These are phyloP conservation scores for Clarias laeviceps DNA, from an alignment of 2,797 vertebrate genomes.

Conservation along the genomic window DNA sequence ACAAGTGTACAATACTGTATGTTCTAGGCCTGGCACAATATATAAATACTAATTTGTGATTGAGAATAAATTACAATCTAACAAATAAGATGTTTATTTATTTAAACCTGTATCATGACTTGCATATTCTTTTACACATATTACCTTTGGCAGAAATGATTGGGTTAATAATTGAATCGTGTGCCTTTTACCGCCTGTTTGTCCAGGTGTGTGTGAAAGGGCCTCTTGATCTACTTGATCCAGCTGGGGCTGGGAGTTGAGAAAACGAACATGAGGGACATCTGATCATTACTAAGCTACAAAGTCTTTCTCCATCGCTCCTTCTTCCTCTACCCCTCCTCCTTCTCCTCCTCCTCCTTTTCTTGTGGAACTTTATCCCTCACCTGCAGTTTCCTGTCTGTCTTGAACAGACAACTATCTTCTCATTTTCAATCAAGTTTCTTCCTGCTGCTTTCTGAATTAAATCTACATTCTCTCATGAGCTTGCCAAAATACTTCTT, in stretches of 20 bases:
- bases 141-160: neutral
- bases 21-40: neutral
- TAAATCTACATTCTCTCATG: slow-evolving; percentile 9
- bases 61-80: neutral
- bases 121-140: neutral
- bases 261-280: slow-evolving; percentile 27
- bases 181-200: slow-evolving; percentile 12
- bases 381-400: slow-evolving; percentile 21
- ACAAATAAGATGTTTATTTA: slow-evolving; percentile 1
- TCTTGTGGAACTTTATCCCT: slow-evolving; percentile 25
- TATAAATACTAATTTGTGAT: neutral
- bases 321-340: slow-evolving; percentile 2
- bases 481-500: slow-evolving; percentile 17
- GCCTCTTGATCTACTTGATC: slow-evolving; percentile 25
- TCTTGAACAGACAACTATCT: neutral
- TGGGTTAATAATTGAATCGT: slow-evolving; percentile 5
- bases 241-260: slow-evolving; percentile 1
- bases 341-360: neutral
- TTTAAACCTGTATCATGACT: slow-evolving; percentile 1
- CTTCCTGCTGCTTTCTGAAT: slow-evolving; percentile 21
- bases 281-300: slow-evolving; percentile 38
- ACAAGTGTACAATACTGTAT: neutral
- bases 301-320: slow-evolving; percentile 19
- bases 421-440: slow-evolving; percentile 27
- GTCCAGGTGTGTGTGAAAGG: slow-evolving; percentile 26